Base-by-base conservation (phyloP, 2,113 vertebrate genomes). In the Menidia beryllina region DNA sequence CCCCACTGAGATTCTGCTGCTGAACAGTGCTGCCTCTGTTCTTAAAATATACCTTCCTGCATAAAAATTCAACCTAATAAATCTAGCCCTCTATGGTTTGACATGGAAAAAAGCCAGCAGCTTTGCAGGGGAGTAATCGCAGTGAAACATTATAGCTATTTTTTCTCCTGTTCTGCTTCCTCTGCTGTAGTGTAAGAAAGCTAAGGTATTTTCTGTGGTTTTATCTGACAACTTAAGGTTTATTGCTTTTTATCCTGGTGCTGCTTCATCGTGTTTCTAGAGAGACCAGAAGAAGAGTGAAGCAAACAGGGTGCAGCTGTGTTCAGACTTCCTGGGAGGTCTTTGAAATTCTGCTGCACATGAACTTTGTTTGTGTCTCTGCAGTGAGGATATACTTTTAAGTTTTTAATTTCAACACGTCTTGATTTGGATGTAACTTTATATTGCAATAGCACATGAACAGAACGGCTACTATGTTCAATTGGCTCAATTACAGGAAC, bases 101-200 rank as follows among this genome's bases (percentile, higher is more conserved):
- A 45, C 43, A 41, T 34, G 56, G 38, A 58, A 65, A 65, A 64
- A 63, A 38, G 69, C 75, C 75, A 34, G 69, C 59, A 76, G 77
- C 60, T 54, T 66, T 73, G 41, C 27, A 59, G 38, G 30, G 50
- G 23, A 80, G 69, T 83, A 72, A 89, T 74, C 82, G 78, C 68
- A 80, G 52, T 10, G 39, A 76, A n/a, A 69, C 57, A 59, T 71
- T 83, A 67, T 56, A 64, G 54, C 68, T 60, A 54, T 45, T 2
- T 76, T 69, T 64, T 23, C 38, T 25, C 1, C 24, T 82, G 67
- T 21, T 36, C 20, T 57, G 47, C 3, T 36, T 34, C 48, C 73
- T 69, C 65, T 50, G 17, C 54, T 69, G 56, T 25, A 51, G 36
- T 57, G 60, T 60, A 57, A 54, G 43, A 38, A 43, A 70, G 51